Base-by-base conservation (phyloP, 2,113 vertebrate genomes). In the Noturus placidus region DNA sequence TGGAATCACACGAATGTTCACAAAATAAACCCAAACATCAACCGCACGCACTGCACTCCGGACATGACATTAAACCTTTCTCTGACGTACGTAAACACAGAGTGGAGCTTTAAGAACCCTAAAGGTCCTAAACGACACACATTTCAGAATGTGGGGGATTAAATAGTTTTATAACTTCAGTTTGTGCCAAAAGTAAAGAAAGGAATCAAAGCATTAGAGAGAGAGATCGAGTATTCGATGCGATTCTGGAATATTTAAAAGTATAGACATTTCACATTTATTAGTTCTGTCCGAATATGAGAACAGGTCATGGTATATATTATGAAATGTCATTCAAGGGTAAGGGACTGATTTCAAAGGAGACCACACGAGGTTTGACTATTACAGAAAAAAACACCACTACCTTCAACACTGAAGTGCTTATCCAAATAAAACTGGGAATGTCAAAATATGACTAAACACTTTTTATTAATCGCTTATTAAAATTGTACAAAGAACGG, bases 261-360 rank as follows among this genome's bases (percentile, higher is more conserved):
- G 10, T 69, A 86, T 22, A 42, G n/a, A 79, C n/a, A 20, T 9
- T 30, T 52, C 46, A 27, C 76, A 17, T 78, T n/a, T n/a, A 17
- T 54, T 56, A 79, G 5, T 56, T 30, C 6, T 79, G 77, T 56
- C 52, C 13, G 9, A 19, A 33, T 30, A 17, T 54, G 77, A 79
- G 52, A 79, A 56, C 59, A 80, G 14, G 74, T 79, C 4, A 50
- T 17, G 9, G n/a, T 57, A 59, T 30, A 22, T 30, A 20, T n/a
- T 13, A 46, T 10, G 25, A 50, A 50, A 69, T 72, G 52, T 17
- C 33, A 59, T 54, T 46, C 65, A 35, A 33, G 69, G 78, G 69
- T 50, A 80, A 69, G 38, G 61, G 72, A 84, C 87, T 84, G 72
- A 81, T 81, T 80, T 80, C 42, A 80, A 33, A 80, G 27, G 10